These are phyloP conservation scores for Leucoma salicis DNA, from an alignment of 2,888 invertebrate species.

Conservation along the genomic window DNA sequence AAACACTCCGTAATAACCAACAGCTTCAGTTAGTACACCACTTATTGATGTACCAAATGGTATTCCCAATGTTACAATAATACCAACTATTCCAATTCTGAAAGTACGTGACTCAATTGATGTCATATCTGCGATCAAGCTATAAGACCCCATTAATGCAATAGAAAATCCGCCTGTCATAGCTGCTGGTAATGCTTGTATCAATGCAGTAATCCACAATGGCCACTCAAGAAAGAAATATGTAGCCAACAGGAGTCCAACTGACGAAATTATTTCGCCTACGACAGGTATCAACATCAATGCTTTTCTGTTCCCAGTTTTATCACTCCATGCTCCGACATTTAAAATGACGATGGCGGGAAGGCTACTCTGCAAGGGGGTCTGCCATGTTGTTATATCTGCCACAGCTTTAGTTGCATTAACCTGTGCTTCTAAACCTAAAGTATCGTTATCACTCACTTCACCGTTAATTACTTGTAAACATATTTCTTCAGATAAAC, in stretches of 20 bases:
- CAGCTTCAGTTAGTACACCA: slow-evolving; percentile 69
- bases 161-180: slow-evolving; percentile 82
- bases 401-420: slow-evolving; percentile 69
- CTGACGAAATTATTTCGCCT: slow-evolving; percentile 77
- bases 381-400: slow-evolving; percentile 79
- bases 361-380: slow-evolving; percentile 77
- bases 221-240: slow-evolving; percentile 82
- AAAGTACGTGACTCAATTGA: slow-evolving; percentile 82
- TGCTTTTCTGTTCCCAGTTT: slow-evolving; percentile 79
- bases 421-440: slow-evolving; percentile 54
- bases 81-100: slow-evolving; percentile 82
- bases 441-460: slow-evolving; percentile 42
- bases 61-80: slow-evolving; percentile 74
- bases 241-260: slow-evolving; percentile 76
- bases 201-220: slow-evolving; percentile 75
- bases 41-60: slow-evolving; percentile 77
- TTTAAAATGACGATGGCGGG: slow-evolving; percentile 82
- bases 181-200: slow-evolving; percentile 79
- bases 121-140: slow-evolving; percentile 83
- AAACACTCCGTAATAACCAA: slow-evolving; percentile 74
- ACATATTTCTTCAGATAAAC: slow-evolving; percentile 74
- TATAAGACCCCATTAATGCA: slow-evolving; percentile 81
- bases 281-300: slow-evolving; percentile 80
- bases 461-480: slow-evolving; percentile 57
- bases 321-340: slow-evolving; percentile 84